Evolutionary conservation across 2,113 vertebrate genomes (phyloP), one percentile per base, ranked within the genome.

Genomic region (Chroicocephalus ridibundus): DNA sequence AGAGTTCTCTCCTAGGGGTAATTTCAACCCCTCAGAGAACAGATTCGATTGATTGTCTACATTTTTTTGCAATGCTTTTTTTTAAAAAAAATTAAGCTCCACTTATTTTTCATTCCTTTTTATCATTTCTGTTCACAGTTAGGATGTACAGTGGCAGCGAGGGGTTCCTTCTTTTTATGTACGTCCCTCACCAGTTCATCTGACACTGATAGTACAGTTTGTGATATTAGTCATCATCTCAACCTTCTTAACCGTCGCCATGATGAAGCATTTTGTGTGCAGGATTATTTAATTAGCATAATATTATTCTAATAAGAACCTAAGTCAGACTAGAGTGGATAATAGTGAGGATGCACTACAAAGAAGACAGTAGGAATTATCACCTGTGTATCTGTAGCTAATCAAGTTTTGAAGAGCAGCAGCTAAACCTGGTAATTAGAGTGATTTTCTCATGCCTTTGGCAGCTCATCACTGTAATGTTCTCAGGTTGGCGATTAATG

Each of bases 381-480:
- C 92, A 93, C 87, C 86, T 93, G 58, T 72, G 26, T 84, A 40
- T 93, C 95, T 93, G 76, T 76, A 88, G 70, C 38, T 93, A 85
- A 90, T 90, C 82, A 86, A 34, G 64, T 88, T 97, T 72, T 93
- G 70, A 94, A 90, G 47, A 94, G 68, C 82, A 91, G 62, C 75
- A 68, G 47, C 71, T 94, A 70, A 83, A 95, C 32, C 70, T 77
- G 68, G 87, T 74, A 91, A 94, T 96, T 90, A 91, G 27, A 58
- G 32, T 80, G 74, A 89, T 94, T 91, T 91, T 49, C 81, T 94
- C 86, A 88, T 90, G 79, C 70, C 46, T 85, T 80, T 93, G 66
- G 88, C 95, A 92, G 64, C 60, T 86, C 91, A 78, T 96, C 64
- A 5, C 36, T 49, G 83, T 62, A 47, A 81, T 71, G n/a, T 97